A percentile compares a stretch with the other conserved stretches of the same genome.
phyloP scores from a whole-genome alignment of 2,888 invertebrate species.

The Catocala sponsa region DNA sequence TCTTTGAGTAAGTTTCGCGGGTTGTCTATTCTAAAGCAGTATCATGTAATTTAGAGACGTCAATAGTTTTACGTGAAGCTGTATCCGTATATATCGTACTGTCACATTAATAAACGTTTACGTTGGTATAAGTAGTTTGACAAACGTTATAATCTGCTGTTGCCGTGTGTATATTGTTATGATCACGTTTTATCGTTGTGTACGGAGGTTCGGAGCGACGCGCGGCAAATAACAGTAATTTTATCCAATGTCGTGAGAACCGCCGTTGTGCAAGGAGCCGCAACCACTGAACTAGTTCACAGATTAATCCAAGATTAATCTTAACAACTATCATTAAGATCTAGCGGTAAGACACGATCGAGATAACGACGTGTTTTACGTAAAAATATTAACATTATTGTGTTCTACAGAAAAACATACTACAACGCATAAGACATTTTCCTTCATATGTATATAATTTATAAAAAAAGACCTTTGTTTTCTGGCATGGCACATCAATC shows the following conservation, averaged over 20 bases:
- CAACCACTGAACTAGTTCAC: slow-evolving; percentile 79
- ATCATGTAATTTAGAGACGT: slow-evolving; percentile 23
- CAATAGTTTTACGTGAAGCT: slow-evolving; percentile 5
- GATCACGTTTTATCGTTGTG: slow-evolving; percentile 58
- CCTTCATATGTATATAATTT: no score
- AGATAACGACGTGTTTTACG: slow-evolving; percentile 56
- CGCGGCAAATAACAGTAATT: slow-evolving; percentile 77
- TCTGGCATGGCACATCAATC: no score
- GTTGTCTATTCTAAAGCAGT: slow-evolving; percentile 11
- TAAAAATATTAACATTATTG: slow-evolving; percentile 22
- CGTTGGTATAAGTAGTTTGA: slow-evolving; percentile 38
- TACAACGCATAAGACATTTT: no score
- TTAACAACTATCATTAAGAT: slow-evolving; percentile 75
- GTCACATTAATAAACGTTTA: slow-evolving; percentile 38
- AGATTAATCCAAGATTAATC: slow-evolving; percentile 76
- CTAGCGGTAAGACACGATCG: slow-evolving; percentile 68
- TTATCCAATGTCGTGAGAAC: slow-evolving; percentile 85
- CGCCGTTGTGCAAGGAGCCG: slow-evolving; percentile 71
- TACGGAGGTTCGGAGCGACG: slow-evolving; percentile 38
- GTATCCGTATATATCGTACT: slow-evolving; percentile 30
- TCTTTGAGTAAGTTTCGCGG: slow-evolving; percentile 19
- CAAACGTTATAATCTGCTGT: slow-evolving; percentile 47
- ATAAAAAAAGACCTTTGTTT: no score
- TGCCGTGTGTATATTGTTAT: slow-evolving; percentile 50
- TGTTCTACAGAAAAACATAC: slow-evolving; percentile 16